phyloP scores from a whole-genome alignment of 2,113 vertebrate species.

The Trochalopteron elliotii region DNA sequence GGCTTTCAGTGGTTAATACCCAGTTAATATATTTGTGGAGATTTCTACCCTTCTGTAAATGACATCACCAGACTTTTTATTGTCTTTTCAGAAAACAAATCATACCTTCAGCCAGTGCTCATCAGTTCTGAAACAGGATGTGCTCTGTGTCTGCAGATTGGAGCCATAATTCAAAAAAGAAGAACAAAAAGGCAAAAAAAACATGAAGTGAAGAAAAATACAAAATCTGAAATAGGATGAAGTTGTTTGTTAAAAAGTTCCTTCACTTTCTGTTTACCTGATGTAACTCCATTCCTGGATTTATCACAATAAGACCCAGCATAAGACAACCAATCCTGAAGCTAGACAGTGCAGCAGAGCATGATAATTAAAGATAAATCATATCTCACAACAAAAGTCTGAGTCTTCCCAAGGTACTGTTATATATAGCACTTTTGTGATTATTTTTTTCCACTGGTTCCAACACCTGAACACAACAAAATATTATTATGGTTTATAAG shows the following conservation, averaged over 20 bases:
- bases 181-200: not conserved
- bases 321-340: not conserved
- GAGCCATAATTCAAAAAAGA: not conserved
- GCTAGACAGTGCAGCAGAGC: not conserved
- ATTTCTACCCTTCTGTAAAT: not conserved
- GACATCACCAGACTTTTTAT: not conserved
- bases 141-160: not conserved
- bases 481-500: not conserved
- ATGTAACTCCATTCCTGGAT: not conserved
- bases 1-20: not conserved
- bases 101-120: not conserved
- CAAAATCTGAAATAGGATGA: not conserved
- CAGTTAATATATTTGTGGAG: not conserved
- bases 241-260: not conserved
- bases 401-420: not conserved
- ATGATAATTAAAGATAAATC: not conserved
- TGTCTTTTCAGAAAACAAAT: not conserved
- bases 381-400: not conserved
- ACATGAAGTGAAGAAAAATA: not conserved
- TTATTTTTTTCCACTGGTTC: not conserved
- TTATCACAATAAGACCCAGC: not conserved
- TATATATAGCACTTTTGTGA: not conserved
- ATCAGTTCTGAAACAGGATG: not conserved
- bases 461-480: not conserved
- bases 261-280: not conserved